Evolutionary conservation across 2,888 invertebrate species (phyloP).

Genomic region (Drosophila kanekoi): DNA sequence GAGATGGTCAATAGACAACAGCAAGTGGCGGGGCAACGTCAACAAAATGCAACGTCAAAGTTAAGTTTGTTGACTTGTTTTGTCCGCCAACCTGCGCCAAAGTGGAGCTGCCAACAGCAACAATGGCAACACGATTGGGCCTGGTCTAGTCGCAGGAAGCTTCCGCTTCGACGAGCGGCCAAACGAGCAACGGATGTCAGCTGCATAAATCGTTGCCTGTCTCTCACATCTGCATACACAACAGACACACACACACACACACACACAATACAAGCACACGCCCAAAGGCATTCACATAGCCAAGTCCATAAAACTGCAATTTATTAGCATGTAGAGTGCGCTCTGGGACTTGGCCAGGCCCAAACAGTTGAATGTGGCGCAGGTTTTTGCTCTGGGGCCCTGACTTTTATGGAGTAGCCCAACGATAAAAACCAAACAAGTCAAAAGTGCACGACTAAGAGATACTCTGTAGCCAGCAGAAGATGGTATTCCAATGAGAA

Average conservation of each 20-base stretch:
- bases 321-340: conserved; percentile 78
- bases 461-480: background rate
- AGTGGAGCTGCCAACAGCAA: conserved; percentile 50
- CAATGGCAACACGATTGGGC: conserved; percentile 25
- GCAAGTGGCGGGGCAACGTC: conserved; percentile 35
- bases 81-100: conserved; percentile 70
- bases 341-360: conserved; percentile 36
- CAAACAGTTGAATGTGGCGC: conserved; percentile 43
- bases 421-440: conserved; percentile 6
- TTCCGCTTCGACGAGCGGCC: conserved; percentile 68
- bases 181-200: conserved; percentile 77
- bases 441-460: background rate
- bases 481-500: background rate
- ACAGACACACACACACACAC: conserved; percentile 18
- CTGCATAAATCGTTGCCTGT: conserved; percentile 75
- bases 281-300: conserved; percentile 6
- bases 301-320: conserved; percentile 77
- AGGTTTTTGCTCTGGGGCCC: conserved; percentile 51
- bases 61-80: conserved; percentile 76
- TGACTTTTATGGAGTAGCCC: conserved; percentile 37
- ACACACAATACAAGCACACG: conserved; percentile 10
- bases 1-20: conserved; percentile 19
- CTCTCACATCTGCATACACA: conserved; percentile 41
- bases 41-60: conserved; percentile 63
- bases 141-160: conserved; percentile 63